Conservation (phyloP, 2,113 vertebrate species). For the Chloebia gouldiae region DNA sequence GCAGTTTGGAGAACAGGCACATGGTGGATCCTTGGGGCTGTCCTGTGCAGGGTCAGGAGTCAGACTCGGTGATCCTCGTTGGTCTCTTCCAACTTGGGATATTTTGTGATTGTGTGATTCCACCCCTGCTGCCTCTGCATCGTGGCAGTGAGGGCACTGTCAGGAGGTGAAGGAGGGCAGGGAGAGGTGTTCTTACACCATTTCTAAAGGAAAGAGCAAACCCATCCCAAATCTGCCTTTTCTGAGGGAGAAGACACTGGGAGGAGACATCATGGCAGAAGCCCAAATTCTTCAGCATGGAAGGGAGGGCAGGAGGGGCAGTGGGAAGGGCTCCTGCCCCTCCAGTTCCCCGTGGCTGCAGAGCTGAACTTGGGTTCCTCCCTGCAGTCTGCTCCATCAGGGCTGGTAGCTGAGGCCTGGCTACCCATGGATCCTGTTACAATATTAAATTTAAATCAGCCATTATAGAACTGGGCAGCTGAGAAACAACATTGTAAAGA, state of each 20-base stretch:
- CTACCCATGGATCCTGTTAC: not conserved
- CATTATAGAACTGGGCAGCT: not conserved
- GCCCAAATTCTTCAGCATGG: not conserved
- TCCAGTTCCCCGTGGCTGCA: rapidly evolving
- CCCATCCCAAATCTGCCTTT: not conserved
- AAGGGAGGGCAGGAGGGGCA: not conserved
- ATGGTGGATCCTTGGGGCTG: not conserved
- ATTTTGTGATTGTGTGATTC: not conserved
- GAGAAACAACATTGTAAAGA: not conserved
- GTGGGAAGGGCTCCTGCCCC: not conserved
- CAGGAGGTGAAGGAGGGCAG: not conserved
- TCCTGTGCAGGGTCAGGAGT: not conserved
- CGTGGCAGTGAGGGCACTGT: rapidly evolving
- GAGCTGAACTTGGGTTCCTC: not conserved
- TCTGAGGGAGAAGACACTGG: not conserved
- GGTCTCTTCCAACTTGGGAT: not conserved
- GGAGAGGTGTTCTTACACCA: not conserved
- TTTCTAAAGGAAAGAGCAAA: not conserved
- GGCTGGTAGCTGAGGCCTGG: not conserved
- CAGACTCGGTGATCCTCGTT: not conserved
- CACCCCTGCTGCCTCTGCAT: not conserved
- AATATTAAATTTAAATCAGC: not conserved
- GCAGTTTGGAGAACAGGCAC: not conserved
- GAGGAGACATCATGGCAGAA: not conserved
- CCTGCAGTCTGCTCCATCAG: not conserved